Conservation (phyloP, 2,888 invertebrate genomes). For the Linnaemya tessellans region DNA sequence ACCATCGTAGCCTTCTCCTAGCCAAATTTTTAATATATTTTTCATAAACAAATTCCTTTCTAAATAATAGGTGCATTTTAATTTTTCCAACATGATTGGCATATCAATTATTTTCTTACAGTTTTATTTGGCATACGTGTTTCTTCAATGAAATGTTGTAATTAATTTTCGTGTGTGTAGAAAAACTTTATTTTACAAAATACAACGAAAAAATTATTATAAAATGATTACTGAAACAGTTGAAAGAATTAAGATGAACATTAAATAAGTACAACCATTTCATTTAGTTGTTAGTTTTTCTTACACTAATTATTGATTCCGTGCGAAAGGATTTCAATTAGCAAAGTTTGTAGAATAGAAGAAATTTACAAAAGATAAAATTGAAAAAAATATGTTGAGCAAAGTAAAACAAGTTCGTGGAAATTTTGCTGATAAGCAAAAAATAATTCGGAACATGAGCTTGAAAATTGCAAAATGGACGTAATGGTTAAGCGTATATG, state of each 20-base stretch:
- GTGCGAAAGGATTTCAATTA: constrained; percentile 62
- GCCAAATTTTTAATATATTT: too few species aligned
- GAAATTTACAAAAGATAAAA: constrained; percentile 8
- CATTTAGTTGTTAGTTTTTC: constrained; percentile 11
- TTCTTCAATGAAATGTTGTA: constrained; percentile 46
- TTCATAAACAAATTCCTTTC: neutral
- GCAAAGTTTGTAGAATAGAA: constrained; percentile 46
- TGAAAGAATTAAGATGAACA: constrained; percentile 5
- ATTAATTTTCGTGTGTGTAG: constrained; percentile 51
- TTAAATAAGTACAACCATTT: neutral
- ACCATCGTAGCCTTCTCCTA: too few species aligned
- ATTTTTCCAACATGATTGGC: too few species aligned
- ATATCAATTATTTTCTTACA: neutral
- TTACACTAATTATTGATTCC: constrained; percentile 49
- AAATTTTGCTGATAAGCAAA: constrained; percentile 48
- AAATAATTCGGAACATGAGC: constrained; percentile 29
- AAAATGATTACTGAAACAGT: constrained; percentile 17
- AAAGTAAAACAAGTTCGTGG: constrained; percentile 23
- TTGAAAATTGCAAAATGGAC: neutral
- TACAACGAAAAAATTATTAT: neutral
- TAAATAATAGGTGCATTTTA: too few species aligned
- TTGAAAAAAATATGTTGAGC: constrained; percentile 12
- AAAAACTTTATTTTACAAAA: constrained; percentile 22
- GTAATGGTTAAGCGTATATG: neutral
- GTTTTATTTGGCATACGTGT: constrained; percentile 45